Evolutionary conservation across 2,113 vertebrate genomes (phyloP).

Genomic region (Muntiacus muntjak): DNA sequence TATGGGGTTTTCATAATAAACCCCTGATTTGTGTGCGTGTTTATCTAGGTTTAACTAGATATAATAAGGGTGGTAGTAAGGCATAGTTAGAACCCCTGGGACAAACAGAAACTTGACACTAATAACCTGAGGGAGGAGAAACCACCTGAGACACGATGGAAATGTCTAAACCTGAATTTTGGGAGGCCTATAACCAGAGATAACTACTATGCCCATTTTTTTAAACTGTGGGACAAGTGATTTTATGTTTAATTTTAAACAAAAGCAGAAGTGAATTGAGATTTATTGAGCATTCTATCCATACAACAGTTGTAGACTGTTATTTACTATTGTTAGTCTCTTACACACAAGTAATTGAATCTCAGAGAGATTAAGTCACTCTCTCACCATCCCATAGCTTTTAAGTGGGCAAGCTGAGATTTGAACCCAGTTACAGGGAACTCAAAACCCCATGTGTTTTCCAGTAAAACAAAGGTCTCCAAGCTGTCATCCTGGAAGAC

Average conservation of each 20-base stretch:
- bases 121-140: constrained; percentile 54
- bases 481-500: background rate
- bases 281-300: background rate
- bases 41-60: constrained; percentile 40
- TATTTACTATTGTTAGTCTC: background rate
- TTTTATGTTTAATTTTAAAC: constrained; percentile 39
- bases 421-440: background rate
- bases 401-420: background rate
- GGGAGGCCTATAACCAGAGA: background rate
- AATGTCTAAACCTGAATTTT: constrained; percentile 51
- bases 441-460: constrained; percentile 16
- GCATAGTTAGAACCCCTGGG: constrained; percentile 53
- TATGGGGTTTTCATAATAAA: constrained; percentile 26
- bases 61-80: constrained; percentile 22
- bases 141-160: constrained; percentile 56
- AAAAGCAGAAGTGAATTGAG: background rate
- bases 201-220: background rate
- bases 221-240: background rate
- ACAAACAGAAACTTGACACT: constrained; percentile 65
- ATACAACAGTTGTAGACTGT: background rate
- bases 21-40: constrained; percentile 23
- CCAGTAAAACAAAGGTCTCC: background rate
- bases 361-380: background rate
- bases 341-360: background rate
- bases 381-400: background rate